Evolutionary conservation across 2,113 vertebrate genomes (phyloP).

Genomic region (human (Homo sapiens)): DNA sequence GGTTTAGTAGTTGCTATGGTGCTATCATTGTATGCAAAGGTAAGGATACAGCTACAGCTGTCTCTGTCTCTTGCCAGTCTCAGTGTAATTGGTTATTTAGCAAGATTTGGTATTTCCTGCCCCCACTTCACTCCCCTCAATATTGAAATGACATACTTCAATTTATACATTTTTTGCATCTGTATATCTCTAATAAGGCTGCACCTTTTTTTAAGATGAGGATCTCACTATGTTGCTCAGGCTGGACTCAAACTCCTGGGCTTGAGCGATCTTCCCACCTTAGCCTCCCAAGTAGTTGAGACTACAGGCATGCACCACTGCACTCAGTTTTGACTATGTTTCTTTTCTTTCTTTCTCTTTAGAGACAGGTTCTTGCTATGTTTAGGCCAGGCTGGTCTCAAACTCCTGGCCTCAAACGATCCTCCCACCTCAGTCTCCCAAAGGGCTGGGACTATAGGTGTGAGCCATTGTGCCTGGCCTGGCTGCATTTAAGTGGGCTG

Average conservation of each 20-base stretch:
- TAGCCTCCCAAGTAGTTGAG: background rate
- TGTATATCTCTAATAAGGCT: background rate
- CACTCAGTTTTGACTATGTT: background rate
- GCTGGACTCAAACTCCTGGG: background rate
- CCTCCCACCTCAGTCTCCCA: background rate
- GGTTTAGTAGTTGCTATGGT: constrained; percentile 46
- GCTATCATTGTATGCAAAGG: background rate
- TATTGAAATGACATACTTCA: background rate
- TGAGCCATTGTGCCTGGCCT: background rate
- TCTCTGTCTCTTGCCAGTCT: background rate
- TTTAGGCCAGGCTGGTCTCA: background rate
- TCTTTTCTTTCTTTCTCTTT: background rate
- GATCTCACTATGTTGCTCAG: background rate
- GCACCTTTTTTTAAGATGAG: background rate
- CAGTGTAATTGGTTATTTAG: background rate
- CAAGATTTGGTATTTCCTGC: constrained; percentile 23
- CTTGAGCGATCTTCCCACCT: background rate
- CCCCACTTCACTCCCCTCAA: background rate
- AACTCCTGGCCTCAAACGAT: background rate
- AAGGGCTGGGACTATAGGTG: background rate
- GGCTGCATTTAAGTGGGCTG: background rate
- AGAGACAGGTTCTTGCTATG: no score
- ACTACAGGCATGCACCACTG: background rate
- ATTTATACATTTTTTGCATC: background rate
- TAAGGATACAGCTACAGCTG: background rate